A percentile compares a stretch with the other conserved stretches of the same genome.
Evolutionary conservation across 2,888 invertebrate species (phyloP).

Genomic region (Azorinus chamasolen): DNA sequence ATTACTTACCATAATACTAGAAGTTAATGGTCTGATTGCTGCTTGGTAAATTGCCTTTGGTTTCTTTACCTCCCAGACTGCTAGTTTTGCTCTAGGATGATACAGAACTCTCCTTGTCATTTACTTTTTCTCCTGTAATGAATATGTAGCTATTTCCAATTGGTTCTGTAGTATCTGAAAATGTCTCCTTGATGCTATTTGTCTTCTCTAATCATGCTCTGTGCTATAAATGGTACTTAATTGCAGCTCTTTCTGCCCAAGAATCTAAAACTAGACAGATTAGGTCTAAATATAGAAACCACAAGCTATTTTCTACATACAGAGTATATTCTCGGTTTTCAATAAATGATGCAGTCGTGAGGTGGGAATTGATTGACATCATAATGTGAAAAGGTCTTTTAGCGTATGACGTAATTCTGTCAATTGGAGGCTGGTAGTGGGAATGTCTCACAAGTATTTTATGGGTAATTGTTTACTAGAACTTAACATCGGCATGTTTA

Average conservation of each 20-base stretch:
- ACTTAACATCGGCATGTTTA: no score
- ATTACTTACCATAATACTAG: no score
- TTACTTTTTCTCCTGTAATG: no score
- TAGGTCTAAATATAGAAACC: conserved; percentile 36
- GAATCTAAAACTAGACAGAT: conserved; percentile 43
- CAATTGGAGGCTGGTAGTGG: neutral
- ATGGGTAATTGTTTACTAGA: no score
- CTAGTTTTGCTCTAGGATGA: no score
- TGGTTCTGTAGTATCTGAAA: conserved; percentile 13
- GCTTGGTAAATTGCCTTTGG: no score
- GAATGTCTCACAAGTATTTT: neutral
- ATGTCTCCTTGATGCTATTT: conserved; percentile 17
- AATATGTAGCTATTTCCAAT: neutral
- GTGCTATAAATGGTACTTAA: conserved; percentile 21
- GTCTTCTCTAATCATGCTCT: conserved; percentile 14
- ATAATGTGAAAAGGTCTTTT: neutral
- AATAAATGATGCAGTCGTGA: conserved; percentile 23
- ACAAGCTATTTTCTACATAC: conserved; percentile 45
- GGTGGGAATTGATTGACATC: conserved; percentile 22
- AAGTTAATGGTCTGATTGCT: no score
- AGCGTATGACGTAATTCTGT: conserved; percentile 7
- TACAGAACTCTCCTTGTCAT: no score
- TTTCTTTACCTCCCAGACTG: no score
- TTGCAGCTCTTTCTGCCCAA: conserved; percentile 15
- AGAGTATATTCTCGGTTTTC: conserved; percentile 12